A percentile compares a stretch with the other conserved stretches of the same genome.
These are phyloP conservation scores for Conus betulinus DNA, from an alignment of 1,140 invertebrate genomes.

Conservation along the genomic window DNA sequence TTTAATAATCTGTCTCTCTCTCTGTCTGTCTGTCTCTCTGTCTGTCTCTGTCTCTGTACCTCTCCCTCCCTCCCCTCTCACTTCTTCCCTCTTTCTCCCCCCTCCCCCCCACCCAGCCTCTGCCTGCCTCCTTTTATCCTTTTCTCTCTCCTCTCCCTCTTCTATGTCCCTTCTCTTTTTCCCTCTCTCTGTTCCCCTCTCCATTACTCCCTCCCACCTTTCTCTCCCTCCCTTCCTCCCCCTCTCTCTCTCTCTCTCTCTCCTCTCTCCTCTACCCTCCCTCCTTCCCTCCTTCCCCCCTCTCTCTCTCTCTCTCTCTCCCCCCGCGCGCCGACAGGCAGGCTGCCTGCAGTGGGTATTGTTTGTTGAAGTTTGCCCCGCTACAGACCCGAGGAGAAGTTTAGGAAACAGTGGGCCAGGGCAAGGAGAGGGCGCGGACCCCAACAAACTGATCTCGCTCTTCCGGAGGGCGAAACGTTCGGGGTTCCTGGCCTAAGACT, in stretches of 20 bases:
- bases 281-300: too few species aligned
- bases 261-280: background rate
- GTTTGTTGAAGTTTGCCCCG: too few species aligned
- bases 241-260: background rate
- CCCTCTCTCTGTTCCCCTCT: background rate
- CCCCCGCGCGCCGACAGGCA: too few species aligned
- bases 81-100: background rate
- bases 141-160: background rate
- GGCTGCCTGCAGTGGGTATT: too few species aligned
- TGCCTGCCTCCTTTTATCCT: background rate
- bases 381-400: too few species aligned
- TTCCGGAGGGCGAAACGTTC: too few species aligned
- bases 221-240: background rate
- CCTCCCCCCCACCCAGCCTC: too few species aligned
- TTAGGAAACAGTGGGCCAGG: too few species aligned
- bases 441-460: too few species aligned
- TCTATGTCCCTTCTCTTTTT: background rate
- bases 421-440: too few species aligned
- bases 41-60: background rate
- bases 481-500: too few species aligned
- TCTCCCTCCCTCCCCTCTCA: background rate
- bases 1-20: background rate
- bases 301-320: too few species aligned
- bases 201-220: background rate
- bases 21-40: background rate